phyloP scores from a whole-genome alignment of 2,113 vertebrate genomes.

The Stigmatopora argus region DNA sequence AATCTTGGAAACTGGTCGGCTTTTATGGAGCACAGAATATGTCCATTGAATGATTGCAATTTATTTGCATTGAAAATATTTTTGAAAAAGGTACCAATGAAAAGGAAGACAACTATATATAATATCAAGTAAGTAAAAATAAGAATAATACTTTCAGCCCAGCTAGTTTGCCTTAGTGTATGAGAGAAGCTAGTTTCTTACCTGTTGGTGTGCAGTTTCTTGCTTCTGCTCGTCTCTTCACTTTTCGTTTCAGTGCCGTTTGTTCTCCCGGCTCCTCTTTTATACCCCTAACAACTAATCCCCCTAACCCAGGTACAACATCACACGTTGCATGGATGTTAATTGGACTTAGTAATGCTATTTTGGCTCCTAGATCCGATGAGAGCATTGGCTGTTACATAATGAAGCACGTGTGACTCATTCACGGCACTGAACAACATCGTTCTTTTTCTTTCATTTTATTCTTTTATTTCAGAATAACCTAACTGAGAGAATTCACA shows the following conservation, averaged over 20 bases:
- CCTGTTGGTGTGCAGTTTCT: background rate
- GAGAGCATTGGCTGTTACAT: constrained; percentile 1
- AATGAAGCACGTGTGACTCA: background rate
- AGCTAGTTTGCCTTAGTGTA: background rate
- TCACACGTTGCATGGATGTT: background rate
- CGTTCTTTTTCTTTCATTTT: background rate
- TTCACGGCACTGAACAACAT: background rate
- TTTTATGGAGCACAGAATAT: too few relatives aligned
- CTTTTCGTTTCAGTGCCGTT: background rate
- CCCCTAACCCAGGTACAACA: background rate
- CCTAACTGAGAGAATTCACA: background rate
- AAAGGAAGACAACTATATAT: background rate
- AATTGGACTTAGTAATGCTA: background rate
- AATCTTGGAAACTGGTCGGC: too few relatives aligned
- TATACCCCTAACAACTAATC: background rate
- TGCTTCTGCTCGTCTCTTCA: background rate
- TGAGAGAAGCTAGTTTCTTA: background rate
- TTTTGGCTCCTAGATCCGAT: background rate
- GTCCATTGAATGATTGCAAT: too few relatives aligned
- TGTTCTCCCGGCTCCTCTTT: background rate
- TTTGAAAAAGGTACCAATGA: background rate
- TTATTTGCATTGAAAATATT: background rate
- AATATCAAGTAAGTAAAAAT: background rate
- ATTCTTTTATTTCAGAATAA: background rate
- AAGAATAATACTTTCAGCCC: background rate